Conservation (phyloP, 2,888 invertebrate species). For the Camponotus fellah region DNA sequence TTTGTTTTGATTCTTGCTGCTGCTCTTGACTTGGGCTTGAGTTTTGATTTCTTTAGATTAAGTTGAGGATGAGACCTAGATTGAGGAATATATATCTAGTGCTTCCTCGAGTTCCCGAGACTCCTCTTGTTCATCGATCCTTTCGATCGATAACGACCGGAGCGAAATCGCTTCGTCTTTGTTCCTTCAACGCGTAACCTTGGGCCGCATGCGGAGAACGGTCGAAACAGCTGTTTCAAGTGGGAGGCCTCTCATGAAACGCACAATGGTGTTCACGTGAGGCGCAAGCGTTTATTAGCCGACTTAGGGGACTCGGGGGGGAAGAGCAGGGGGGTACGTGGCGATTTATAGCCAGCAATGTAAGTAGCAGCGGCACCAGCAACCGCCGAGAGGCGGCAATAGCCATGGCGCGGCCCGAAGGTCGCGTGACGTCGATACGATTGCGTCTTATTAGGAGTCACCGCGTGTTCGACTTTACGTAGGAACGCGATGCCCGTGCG, state of each 20-base stretch:
- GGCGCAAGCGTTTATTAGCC: conserved; percentile 72
- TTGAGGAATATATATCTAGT: no score
- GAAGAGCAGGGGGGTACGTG: conserved; percentile 13
- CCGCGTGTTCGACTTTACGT: conserved; percentile 75
- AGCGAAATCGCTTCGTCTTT: conserved; percentile 61
- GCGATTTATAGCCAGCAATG: conserved; percentile 56
- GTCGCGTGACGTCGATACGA: conserved; percentile 77
- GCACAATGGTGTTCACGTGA: conserved; percentile 76
- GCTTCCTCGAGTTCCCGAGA: not conserved
- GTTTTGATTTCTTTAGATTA: no score
- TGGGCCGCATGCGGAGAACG: conserved; percentile 70
- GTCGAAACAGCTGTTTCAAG: conserved; percentile 76
- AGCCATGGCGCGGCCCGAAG: conserved; percentile 71
- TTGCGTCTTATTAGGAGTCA: conserved; percentile 63
- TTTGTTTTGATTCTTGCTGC: no score
- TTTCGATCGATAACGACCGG: conserved; percentile 49
- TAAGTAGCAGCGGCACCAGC: conserved; percentile 30
- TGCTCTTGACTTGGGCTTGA: no score
- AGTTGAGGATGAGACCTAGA: no score
- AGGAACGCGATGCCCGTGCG: conserved; percentile 75
- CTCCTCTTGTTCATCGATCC: conserved; percentile 13
- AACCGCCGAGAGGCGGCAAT: conserved; percentile 24
- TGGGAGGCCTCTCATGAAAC: conserved; percentile 67
- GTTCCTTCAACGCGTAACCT: conserved; percentile 67
- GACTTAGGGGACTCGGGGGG: conserved; percentile 25